Percentiles rank a stretch among this genome's conserved stretches.
Evolutionary conservation across 1,140 invertebrate genomes (phyloP).

Genomic region (Heliconius himera): DNA sequence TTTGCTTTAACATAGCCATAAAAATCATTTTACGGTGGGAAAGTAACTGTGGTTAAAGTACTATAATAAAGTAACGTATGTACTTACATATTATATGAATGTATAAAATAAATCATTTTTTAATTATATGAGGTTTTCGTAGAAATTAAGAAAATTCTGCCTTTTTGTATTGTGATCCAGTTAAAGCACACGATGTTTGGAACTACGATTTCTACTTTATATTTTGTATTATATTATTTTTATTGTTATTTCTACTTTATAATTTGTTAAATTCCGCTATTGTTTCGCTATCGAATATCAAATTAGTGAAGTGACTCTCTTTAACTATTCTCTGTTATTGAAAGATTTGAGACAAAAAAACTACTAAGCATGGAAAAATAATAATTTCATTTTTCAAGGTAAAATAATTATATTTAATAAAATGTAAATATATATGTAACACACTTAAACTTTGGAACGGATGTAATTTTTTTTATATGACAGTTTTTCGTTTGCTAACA

Average conservation of each 20-base stretch:
- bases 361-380: no score
- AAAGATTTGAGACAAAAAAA: no score
- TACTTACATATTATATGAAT: not conserved
- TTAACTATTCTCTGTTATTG: no score
- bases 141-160: no score
- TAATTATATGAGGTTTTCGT: not conserved
- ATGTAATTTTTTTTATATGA: not conserved
- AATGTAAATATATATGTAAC: no score
- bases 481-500: no score
- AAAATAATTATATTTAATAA: not conserved
- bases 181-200: no score
- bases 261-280: not conserved
- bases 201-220: not conserved
- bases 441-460: not conserved
- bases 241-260: not conserved
- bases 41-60: not conserved
- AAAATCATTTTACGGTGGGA: conserved; percentile 3
- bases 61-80: not conserved
- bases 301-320: no score
- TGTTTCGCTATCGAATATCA: not conserved
- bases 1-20: not conserved
- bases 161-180: no score
- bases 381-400: no score
- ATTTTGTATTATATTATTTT: no score
- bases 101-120: not conserved